Percentiles rank a stretch among this genome's conserved stretches.
Evolutionary conservation across 2,113 vertebrate genomes (phyloP).

Genomic region (Myotis yumanensis): DNA sequence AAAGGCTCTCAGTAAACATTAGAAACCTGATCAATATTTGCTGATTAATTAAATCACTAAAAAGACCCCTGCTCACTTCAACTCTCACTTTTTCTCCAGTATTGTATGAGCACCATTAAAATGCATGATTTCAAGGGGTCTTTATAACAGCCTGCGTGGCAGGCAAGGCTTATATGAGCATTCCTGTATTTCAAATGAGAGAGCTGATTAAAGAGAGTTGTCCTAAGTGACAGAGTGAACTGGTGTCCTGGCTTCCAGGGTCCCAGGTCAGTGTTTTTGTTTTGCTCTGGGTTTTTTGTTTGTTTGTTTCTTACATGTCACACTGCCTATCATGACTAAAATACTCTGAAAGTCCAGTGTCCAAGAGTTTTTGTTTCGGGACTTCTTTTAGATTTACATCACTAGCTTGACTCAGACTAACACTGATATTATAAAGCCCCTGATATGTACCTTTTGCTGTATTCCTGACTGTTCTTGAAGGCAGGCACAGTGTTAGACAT

Average conservation of each 20-base stretch:
- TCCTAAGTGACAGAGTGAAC: background rate
- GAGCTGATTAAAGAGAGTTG: background rate
- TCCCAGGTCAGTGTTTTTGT: constrained; percentile 26
- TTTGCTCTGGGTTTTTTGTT: background rate
- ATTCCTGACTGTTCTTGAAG: constrained; percentile 14
- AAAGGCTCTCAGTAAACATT: background rate
- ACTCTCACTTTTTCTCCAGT: background rate
- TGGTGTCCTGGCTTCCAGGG: background rate
- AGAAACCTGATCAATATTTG: background rate
- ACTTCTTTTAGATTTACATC: background rate
- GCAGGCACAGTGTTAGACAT: background rate
- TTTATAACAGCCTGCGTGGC: background rate
- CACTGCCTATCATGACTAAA: background rate
- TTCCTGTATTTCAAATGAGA: background rate
- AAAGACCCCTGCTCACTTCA: background rate
- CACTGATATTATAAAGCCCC: background rate
- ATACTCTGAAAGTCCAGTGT: background rate
- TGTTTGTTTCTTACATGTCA: background rate
- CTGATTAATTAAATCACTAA: background rate
- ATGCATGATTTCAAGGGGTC: background rate
- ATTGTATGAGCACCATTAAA: background rate
- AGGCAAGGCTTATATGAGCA: background rate
- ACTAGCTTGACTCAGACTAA: constrained; percentile 4
- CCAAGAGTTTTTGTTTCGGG: background rate
- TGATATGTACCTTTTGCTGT: background rate